Evolutionary conservation across 2,888 invertebrate genomes (phyloP).

Genomic region (Latrodectus hesperus): DNA sequence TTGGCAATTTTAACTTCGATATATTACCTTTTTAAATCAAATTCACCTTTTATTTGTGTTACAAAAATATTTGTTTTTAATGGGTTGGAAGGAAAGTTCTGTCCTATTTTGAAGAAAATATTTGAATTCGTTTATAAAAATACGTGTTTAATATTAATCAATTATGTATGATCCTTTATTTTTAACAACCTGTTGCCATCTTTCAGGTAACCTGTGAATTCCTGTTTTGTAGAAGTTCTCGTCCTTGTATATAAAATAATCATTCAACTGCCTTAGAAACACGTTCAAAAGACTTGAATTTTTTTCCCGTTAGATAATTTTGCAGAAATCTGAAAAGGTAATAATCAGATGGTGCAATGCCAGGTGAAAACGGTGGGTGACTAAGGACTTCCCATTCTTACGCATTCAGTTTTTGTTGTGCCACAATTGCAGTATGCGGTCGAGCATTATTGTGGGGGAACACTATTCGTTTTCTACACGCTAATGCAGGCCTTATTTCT

Average conservation of each 20-base stretch:
- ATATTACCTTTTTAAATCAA: too few species aligned
- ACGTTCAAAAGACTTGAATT: conserved; percentile 17
- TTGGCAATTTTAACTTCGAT: too few species aligned
- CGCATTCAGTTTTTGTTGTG: conserved; percentile 5
- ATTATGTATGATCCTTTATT: conserved; percentile 20
- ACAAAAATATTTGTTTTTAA: too few species aligned
- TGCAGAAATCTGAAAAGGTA: conserved; percentile 8
- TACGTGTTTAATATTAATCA: conserved; percentile 2
- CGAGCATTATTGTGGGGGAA: conserved; percentile 1
- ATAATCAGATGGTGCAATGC: conserved; percentile 15
- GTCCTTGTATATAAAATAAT: neutral
- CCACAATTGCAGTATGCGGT: neutral
- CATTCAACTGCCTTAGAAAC: neutral
- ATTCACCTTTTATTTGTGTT: too few species aligned
- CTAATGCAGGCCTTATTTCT: neutral
- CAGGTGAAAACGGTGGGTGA: neutral
- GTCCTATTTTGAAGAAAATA: conserved; percentile 2
- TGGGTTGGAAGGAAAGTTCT: neutral
- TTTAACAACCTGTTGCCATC: conserved; percentile 18
- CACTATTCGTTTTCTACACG: neutral
- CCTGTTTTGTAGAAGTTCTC: conserved; percentile 19
- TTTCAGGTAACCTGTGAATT: conserved; percentile 29
- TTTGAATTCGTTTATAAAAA: conserved; percentile 14
- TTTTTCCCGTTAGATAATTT: conserved; percentile 15
- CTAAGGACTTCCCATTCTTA: conserved; percentile 2